Percentiles rank a stretch among this genome's conserved stretches.
phyloP scores from a whole-genome alignment of 2,888 invertebrate genomes.

The Brachyptera risi region DNA sequence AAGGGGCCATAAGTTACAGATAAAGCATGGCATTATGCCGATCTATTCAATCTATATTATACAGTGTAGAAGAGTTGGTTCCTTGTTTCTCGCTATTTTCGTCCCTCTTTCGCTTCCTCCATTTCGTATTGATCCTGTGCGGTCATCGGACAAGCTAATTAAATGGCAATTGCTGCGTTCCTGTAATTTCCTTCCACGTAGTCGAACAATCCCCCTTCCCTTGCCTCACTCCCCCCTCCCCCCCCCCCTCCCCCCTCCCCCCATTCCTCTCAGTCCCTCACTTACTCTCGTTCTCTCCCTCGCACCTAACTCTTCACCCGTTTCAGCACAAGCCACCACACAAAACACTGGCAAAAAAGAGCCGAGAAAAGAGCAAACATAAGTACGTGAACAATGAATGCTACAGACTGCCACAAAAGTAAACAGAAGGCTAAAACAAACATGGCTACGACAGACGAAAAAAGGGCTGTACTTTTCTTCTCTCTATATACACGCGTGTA shows the following conservation, averaged over 20 bases:
- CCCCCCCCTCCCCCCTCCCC: neutral
- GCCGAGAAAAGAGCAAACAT: conserved; percentile 19
- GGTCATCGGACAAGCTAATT: conserved; percentile 32
- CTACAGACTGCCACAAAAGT: conserved; percentile 10
- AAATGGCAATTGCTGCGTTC: conserved; percentile 31
- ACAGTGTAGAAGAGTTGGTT: neutral
- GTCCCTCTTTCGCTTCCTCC: conserved; percentile 18
- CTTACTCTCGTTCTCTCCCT: neutral
- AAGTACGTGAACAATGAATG: conserved; percentile 11
- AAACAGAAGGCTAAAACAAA: neutral
- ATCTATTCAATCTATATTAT: too few species aligned
- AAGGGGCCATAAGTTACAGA: too few species aligned
- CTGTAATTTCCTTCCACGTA: conserved; percentile 28
- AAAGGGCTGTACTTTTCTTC: too few species aligned
- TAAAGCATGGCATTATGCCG: too few species aligned
- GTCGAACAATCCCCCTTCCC: conserved; percentile 9
- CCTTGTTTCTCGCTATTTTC: conserved; percentile 18
- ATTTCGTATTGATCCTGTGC: conserved; percentile 29
- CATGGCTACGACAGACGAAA: too few species aligned
- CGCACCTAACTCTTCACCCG: conserved; percentile 7
- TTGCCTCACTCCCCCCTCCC: neutral
- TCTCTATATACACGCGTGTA: too few species aligned
- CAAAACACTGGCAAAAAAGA: conserved; percentile 18
- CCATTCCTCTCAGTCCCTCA: neutral
- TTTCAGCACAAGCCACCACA: neutral